Evolutionary conservation across 2,113 vertebrate genomes (phyloP).

Genomic region (Ranitomeya imitator): DNA sequence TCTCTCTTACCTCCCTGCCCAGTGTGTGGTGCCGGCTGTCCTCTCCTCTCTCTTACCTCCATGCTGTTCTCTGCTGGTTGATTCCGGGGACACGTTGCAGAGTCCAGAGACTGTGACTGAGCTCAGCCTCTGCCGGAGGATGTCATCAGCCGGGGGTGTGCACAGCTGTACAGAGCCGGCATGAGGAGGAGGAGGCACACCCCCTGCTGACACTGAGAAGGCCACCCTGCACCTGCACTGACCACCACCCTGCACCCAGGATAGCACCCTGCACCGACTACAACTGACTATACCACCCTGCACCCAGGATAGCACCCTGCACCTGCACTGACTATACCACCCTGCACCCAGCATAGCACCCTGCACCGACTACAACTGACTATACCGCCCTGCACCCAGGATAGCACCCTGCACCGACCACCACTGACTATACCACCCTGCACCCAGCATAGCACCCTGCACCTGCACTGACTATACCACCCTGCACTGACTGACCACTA

Average conservation of each 20-base stretch:
- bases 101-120: background rate
- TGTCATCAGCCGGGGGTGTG: constrained; percentile 44
- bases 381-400: background rate
- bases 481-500: background rate
- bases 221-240: background rate
- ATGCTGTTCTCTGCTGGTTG: background rate
- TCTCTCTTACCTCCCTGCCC: constrained; percentile 17
- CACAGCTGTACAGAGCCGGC: background rate
- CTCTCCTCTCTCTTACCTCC: constrained; percentile 25
- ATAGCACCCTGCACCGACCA: too few relatives aligned
- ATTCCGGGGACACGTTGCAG: constrained; percentile 25
- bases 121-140: constrained; percentile 1
- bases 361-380: background rate
- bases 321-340: background rate
- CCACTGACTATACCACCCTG: background rate
- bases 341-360: background rate
- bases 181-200: background rate
- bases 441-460: background rate
- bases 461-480: background rate
- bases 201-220: background rate
- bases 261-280: too few relatives aligned
- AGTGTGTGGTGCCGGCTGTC: background rate
- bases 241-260: background rate
- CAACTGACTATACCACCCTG: too few relatives aligned
- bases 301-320: background rate